Evolutionary conservation across 2,797 vertebrate genomes (phyloP), one percentile per base, ranked within the genome.

Genomic region (Lophotriccus pileatus): DNA sequence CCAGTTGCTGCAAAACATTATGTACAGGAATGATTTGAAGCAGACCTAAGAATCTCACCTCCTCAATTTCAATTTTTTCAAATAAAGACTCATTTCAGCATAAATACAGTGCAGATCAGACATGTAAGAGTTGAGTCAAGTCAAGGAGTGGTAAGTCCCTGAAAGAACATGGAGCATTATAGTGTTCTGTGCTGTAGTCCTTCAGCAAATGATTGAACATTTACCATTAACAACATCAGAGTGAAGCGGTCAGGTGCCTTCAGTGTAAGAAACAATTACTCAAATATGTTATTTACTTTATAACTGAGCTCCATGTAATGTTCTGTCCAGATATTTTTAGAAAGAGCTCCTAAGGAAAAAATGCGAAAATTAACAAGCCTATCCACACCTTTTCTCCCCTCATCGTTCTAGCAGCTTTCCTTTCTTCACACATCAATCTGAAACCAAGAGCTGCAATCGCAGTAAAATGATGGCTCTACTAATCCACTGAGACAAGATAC

Each of bases 291-390:
- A 68, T 66, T 80, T 84, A 49, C 80, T 58, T 89, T 76, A 53
- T 5, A 85, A 66, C 82, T 78, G 30, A 95, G 72, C 41, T 78
- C 52, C 24, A 50, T 6, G 14, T 50, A 79, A 34, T 46, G 46
- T 66, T 80, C 58, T 0, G 0, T 21, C 12, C 39, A 83, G 69
- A 55, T 95, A 90, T 89, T 85, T 92, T 96, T 64, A 91, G 55
- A 56, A 75, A n/a, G 36, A 43, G 8, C 30, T 92, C 39, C 53
- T 49, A 73, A 72, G 28, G n/a, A 89, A 89, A 89, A 94, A 89
- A 66, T 4, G 66, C 76, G 84, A 88, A 95, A 89, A 76, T 90
- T 78, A 92, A 67, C 70, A 69, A 85, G 73, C 82, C 80, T 67
- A 75, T 55, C 77, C 59, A 91, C 84, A 92, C 44, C 79, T 95